Percentiles rank a stretch among this genome's conserved stretches.
Evolutionary conservation across 2,888 invertebrate species (phyloP).

Genomic region (Drosophila siamana): DNA sequence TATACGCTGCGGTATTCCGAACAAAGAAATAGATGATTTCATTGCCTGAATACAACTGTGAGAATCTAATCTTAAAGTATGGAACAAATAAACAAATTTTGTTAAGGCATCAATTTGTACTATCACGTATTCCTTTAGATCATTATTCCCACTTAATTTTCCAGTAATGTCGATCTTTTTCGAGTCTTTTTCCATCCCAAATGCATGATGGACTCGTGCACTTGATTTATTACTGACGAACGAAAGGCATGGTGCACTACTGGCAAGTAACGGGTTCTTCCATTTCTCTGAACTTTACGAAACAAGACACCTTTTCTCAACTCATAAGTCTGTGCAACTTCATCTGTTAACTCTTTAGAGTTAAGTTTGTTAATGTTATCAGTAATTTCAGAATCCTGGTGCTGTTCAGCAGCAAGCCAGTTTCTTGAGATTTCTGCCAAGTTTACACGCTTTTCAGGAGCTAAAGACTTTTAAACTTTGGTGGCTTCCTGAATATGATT

Average conservation of each 20-base stretch:
- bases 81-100: slow-evolving; percentile 31
- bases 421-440: slow-evolving; percentile 28
- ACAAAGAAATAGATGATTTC: too few species aligned
- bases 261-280: slow-evolving; percentile 6
- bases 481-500: neutral
- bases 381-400: slow-evolving; percentile 3
- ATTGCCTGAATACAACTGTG: too few species aligned
- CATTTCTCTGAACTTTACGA: too few species aligned
- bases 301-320: slow-evolving; percentile 5
- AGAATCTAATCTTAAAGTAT: too few species aligned
- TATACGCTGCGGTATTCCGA: too few species aligned
- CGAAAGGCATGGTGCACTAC: slow-evolving; percentile 1
- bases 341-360: slow-evolving; percentile 9
- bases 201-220: neutral
- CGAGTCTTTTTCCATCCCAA: too few species aligned
- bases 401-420: slow-evolving; percentile 22
- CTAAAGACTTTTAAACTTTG: slow-evolving; percentile 3
- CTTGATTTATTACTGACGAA: slow-evolving; percentile 22
- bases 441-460: slow-evolving; percentile 9
- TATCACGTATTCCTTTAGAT: slow-evolving; percentile 15
- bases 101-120: slow-evolving; percentile 22
- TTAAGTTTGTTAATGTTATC: slow-evolving; percentile 5
- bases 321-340: slow-evolving; percentile 7
- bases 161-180: slow-evolving; percentile 21
- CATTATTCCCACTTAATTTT: slow-evolving; percentile 15